These are phyloP conservation scores for Eupeodes corollae DNA, from an alignment of 1,140 invertebrate genomes.

Conservation along the genomic window DNA sequence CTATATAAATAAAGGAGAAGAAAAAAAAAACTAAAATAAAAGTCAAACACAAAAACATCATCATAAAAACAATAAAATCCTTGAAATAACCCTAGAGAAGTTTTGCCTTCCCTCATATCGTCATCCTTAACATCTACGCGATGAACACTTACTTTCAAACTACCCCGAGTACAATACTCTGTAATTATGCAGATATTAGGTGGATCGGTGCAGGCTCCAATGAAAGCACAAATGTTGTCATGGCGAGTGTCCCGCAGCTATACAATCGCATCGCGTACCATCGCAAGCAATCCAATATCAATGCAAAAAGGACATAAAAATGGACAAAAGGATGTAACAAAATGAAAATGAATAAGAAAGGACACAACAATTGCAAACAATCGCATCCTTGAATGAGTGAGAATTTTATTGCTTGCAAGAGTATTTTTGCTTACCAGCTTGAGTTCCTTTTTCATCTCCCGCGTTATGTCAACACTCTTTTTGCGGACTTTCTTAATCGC, in stretches of 20 bases:
- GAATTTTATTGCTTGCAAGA: too few relatives aligned
- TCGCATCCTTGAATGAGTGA: too few relatives aligned
- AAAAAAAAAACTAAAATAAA: not conserved
- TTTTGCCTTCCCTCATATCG: constrained; percentile 1
- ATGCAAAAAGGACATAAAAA: not conserved
- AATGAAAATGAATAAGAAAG: not conserved
- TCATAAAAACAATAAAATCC: not conserved
- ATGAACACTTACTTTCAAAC: constrained; percentile 54
- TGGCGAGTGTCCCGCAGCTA: constrained; percentile 82
- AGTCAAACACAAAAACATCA: not conserved
- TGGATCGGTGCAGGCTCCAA: constrained; percentile 85
- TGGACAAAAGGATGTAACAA: not conserved
- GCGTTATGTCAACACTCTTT: constrained; percentile 77
- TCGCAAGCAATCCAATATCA: not conserved
- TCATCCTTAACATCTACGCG: too few relatives aligned
- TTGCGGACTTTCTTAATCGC: constrained; percentile 77
- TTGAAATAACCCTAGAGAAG: too few relatives aligned
- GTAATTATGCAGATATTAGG: constrained; percentile 81
- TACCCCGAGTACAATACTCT: constrained; percentile 83
- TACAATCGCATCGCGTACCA: too few relatives aligned
- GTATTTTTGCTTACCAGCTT: constrained; percentile 58
- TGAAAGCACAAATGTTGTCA: constrained; percentile 85
- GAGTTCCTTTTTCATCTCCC: constrained; percentile 89
- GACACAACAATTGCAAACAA: too few relatives aligned
- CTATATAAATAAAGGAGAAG: constrained; percentile 39